Evolutionary conservation across 2,888 invertebrate genomes (phyloP).

Genomic region (Agrilus mali): DNA sequence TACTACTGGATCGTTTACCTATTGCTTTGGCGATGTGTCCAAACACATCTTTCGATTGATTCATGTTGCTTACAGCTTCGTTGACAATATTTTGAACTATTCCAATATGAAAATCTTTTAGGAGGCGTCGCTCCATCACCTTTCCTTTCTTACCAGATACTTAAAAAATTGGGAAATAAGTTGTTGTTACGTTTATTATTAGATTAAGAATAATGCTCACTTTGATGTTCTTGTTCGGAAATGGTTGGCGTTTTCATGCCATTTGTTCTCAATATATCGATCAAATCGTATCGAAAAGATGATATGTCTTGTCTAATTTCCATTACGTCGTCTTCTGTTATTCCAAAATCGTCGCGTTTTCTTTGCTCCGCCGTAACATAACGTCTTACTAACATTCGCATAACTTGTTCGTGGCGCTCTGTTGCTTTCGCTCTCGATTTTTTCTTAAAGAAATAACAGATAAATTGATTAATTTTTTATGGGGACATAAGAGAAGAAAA

Average conservation of each 20-base stretch:
- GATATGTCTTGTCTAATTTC: conserved; percentile 96
- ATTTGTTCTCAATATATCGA: conserved; percentile 81
- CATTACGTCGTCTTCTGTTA: conserved; percentile 96
- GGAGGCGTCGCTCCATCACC: conserved; percentile 72
- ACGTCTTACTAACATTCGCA: conserved; percentile 76
- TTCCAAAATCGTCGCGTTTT: conserved; percentile 79
- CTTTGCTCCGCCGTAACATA: conserved; percentile 74
- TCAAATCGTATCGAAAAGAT: conserved; percentile 82
- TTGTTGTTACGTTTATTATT: background rate
- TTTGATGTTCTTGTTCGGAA: conserved; percentile 50
- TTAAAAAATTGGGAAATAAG: conserved; percentile 27
- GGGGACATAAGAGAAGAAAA: too few relatives aligned
- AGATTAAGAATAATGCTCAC: conserved; percentile 28
- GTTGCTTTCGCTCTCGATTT: conserved; percentile 60
- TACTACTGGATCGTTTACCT: conserved; percentile 43
- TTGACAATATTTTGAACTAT: conserved; percentile 71
- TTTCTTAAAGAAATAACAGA: conserved; percentile 36
- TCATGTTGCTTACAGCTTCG: conserved; percentile 53
- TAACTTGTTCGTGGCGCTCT: conserved; percentile 67
- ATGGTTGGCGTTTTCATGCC: conserved; percentile 74
- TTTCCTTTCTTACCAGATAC: conserved; percentile 75
- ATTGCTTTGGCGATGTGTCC: conserved; percentile 73
- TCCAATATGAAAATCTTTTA: conserved; percentile 85
- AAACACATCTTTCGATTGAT: conserved; percentile 67
- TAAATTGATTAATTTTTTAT: background rate